Evolutionary conservation across 2,888 invertebrate species (phyloP), one percentile per base, ranked within the genome.

Genomic region (Seladonia tumulorum): DNA sequence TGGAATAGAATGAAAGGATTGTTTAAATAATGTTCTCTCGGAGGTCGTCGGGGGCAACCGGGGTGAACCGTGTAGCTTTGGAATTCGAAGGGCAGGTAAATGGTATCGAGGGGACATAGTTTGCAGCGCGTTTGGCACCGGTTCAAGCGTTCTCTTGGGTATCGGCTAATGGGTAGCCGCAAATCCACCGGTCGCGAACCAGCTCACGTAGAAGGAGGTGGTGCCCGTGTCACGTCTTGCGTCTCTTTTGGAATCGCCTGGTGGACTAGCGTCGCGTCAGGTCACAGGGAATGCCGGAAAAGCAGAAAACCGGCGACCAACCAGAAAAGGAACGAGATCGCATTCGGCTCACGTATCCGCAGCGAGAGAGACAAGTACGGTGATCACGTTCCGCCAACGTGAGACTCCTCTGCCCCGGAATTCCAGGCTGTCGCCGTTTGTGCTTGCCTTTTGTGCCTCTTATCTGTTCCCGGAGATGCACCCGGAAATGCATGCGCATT

Each of bases 321-420:
- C 78, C 82, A 82, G 84, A 84, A 81, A 81, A 74, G 84, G 84
- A 42, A 42, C 68, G 68, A 75, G 73, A 75, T 82, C 81, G 78
- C 25, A 84, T 84, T 84, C 84, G 81, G 12, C 77, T 73, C 83
- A 84, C 83, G 83, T 81, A 84, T 45, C 57, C 45, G 42, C 68
- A 12, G 68, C 81, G 73, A 18, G 68, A 68, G 68, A 42, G 68
- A 81, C 76, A 68, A 74, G 76, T 77, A 83, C 78, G 72, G 83
- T 85, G 82, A 85, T 90, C 90, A 87, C 89, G 84, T 87, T 84
- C 79, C 76, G 79, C 73, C 76, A 83, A 88, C 88, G 88, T 86
- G 86, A 85, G 88, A 88, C 88, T 88, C 88, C 81, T 88, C 71
- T 85, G 91, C 90, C 87, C 88, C 89, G 90, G 91, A 88, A 90